A percentile compares a stretch with the other conserved stretches of the same genome.
phyloP scores from a whole-genome alignment of 2,797 vertebrate genomes.

The Sarcoramphus papa region DNA sequence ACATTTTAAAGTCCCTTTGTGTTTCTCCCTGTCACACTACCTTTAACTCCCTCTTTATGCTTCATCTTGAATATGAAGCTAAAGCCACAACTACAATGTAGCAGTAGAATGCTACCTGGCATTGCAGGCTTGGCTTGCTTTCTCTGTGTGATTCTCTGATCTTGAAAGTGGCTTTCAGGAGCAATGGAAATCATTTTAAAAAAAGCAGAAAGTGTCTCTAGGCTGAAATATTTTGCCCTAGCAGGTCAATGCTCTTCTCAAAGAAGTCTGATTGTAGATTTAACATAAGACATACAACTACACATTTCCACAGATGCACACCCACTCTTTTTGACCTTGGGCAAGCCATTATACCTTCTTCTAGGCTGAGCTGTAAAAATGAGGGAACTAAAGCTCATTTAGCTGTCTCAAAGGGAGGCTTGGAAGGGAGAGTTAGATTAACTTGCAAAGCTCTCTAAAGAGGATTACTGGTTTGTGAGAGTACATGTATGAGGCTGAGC shows the following conservation, averaged over 20 bases:
- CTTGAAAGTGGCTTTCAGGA: background rate
- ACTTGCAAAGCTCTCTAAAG: background rate
- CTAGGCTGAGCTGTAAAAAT: background rate
- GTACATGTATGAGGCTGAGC: background rate
- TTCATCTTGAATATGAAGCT: background rate
- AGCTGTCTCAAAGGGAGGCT: conserved; percentile 2
- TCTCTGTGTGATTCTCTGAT: background rate
- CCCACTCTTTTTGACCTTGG: conserved; percentile 8
- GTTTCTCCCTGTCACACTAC: background rate
- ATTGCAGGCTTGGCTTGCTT: background rate
- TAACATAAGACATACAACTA: background rate
- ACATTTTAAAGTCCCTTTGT: background rate
- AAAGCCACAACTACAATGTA: background rate
- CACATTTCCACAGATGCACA: background rate
- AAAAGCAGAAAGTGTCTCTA: background rate
- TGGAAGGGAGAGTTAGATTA: conserved; percentile 39
- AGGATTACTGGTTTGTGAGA: conserved; percentile 2
- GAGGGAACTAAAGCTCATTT: conserved; percentile 32
- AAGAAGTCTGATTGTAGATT: background rate
- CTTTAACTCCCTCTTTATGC: background rate
- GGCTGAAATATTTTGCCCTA: background rate
- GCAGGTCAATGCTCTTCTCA: background rate
- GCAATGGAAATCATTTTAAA: background rate
- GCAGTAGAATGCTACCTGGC: background rate
- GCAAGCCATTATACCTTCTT: background rate